Base-by-base conservation (phyloP, 2,113 vertebrate species). In the Catharus minimus region DNA sequence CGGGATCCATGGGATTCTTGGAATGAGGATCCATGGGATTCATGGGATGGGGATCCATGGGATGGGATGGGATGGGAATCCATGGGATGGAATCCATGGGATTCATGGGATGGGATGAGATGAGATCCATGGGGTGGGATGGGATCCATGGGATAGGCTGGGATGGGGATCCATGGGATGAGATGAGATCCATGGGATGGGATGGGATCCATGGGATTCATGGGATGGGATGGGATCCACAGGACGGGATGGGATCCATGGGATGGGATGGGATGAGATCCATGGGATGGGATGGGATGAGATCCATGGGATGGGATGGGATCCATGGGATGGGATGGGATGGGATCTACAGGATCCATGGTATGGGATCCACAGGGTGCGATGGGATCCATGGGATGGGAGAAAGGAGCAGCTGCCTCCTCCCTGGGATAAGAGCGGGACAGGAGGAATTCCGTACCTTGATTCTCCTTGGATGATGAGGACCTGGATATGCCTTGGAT, bases 401-500 rank as follows among this genome's bases (percentile, higher is more conserved):
- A 64, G 30, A 24, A 68, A 49, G 64, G 46, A 91, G 24, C 46
- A 60, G 49, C 33, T 55, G 28, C 41, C 44, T 56, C 71, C 32
- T 65, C 22, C 33, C 18, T 1, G 2, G 13, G 15, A 12, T 36
- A 36, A 46, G 9, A 80, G 60, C 33, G 49, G 55, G 33, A 53
- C 15, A 4, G 60, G 7, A 13, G 27, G 53, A 67, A 86, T 11
- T 7, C 30, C 22, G 0, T 65, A 96, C 96, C 94, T 95, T 68
- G 43, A 90, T 80, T 19, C 95, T 92, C 71, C 78, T 90, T 0
- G 18, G 23, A 10, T 7, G 58, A 8, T 44, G 94, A 76, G 95
- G 64, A 18, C 95, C 95, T 68, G 94, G 94, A 58, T 89, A 36
- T 0, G 66, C 84, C 95, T 95, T 64, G 92, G 76, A 64, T 52